These are phyloP conservation scores for Sula dactylatra DNA, from an alignment of 2,113 vertebrate genomes.

Conservation along the genomic window DNA sequence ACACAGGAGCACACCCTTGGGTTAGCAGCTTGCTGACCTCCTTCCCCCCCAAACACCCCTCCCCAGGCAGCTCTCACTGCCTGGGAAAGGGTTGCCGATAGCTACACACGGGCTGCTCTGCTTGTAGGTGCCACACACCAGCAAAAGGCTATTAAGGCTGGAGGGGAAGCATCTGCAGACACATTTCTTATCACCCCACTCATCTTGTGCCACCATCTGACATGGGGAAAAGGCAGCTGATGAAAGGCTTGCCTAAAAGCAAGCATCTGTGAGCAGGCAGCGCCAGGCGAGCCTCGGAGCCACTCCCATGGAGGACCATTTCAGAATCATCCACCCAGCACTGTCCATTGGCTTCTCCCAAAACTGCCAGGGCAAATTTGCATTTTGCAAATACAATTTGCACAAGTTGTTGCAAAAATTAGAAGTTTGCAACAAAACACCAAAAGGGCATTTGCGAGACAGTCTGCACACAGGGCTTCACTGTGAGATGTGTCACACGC, in stretches of 20 bases:
- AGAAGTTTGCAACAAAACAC: neutral
- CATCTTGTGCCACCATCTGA: neutral
- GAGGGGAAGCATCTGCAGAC: neutral
- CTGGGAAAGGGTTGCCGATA: neutral
- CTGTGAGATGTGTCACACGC: neutral
- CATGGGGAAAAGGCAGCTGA: neutral
- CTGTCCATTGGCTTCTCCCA: neutral
- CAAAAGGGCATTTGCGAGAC: neutral
- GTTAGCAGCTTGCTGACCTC: neutral
- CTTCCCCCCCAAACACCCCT: neutral
- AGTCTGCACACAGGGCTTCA: neutral
- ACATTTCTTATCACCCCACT: neutral
- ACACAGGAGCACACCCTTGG: neutral
- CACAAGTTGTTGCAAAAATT: neutral
- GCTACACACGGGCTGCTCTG: neutral
- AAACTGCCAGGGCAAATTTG: neutral
- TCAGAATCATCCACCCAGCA: neutral
- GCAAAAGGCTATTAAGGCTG: neutral
- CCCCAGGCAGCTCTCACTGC: neutral
- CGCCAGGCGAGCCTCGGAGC: fast-evolving
- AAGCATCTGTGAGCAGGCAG: neutral
- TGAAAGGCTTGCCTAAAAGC: neutral
- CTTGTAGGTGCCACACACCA: neutral
- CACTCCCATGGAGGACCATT: fast-evolving
- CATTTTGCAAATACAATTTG: neutral